Evolutionary conservation across 2,888 invertebrate species (phyloP).

Genomic region (Melieria crassipennis): DNA sequence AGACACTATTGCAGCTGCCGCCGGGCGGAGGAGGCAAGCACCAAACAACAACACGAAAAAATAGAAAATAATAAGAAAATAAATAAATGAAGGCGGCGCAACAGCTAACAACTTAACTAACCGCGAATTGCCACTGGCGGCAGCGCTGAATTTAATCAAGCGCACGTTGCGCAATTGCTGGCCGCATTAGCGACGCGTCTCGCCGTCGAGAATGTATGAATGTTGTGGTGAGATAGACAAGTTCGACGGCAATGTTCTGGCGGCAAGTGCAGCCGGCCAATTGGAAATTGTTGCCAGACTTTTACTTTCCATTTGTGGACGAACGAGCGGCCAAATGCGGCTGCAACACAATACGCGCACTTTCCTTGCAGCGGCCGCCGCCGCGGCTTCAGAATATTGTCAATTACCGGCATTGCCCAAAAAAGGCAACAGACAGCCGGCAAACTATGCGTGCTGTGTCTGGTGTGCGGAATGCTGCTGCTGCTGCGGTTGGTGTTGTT

Average conservation of each 20-base stretch:
- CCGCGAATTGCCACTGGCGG: constrained; percentile 2
- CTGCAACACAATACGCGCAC: too few species aligned
- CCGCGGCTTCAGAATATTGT: not conserved
- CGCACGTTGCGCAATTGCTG: constrained; percentile 10
- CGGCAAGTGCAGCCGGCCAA: not conserved
- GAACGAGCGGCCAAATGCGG: not conserved
- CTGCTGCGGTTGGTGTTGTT: too few species aligned
- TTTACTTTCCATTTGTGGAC: constrained; percentile 39
- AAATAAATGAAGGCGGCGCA: constrained; percentile 12
- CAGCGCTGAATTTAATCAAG: not conserved
- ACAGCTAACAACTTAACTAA: constrained; percentile 39
- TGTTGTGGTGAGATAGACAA: not conserved
- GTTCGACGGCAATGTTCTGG: not conserved
- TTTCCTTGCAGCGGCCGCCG: too few species aligned
- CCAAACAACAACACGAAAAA: constrained; percentile 7
- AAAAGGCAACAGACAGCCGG: not conserved
- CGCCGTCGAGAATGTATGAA: not conserved
- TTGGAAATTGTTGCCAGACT: constrained; percentile 21
- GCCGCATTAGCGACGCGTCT: not conserved
- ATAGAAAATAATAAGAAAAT: not conserved
- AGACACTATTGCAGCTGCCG: not conserved
- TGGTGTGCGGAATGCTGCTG: constrained; percentile 37
- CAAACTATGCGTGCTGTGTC: constrained; percentile 3
- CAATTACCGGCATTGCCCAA: not conserved
- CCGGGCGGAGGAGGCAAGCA: not conserved